Percentiles rank a stretch among this genome's conserved stretches.
These are phyloP conservation scores for Alfaro cultratus DNA, from an alignment of 2,797 vertebrate species.

Conservation along the genomic window DNA sequence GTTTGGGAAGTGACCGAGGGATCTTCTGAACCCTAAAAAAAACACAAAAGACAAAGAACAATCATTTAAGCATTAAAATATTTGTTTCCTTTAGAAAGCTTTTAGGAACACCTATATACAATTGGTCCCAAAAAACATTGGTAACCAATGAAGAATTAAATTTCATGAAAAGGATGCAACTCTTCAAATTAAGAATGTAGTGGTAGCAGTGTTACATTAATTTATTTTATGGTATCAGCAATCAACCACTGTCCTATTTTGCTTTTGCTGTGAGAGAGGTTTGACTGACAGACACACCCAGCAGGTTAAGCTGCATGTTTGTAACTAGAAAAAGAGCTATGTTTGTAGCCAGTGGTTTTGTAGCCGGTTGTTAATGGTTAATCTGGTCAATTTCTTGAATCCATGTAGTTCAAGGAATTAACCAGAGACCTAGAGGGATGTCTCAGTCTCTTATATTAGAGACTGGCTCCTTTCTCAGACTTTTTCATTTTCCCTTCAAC, in stretches of 20 bases:
- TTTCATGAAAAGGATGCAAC: background rate
- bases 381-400: too few species aligned
- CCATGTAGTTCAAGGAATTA: background rate
- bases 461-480: background rate
- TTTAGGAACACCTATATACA: background rate
- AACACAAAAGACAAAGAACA: constrained; percentile 59
- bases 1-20: constrained; percentile 80
- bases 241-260: too few species aligned
- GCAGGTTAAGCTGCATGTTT: too few species aligned
- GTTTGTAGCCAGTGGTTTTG: too few species aligned
- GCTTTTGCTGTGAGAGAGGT: too few species aligned
- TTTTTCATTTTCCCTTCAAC: background rate
- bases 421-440: background rate
- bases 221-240: background rate
- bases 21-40: constrained; percentile 70
- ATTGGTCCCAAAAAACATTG: background rate
- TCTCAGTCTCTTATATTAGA: background rate
- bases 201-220: background rate
- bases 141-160: background rate
- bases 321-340: too few species aligned
- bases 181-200: background rate
- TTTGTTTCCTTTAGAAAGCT: background rate
- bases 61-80: background rate
- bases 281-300: too few species aligned
- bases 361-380: too few species aligned